Conservation (phyloP, 92 coral and sea anemone genomes). For the Epizoanthus scotinus region DNA sequence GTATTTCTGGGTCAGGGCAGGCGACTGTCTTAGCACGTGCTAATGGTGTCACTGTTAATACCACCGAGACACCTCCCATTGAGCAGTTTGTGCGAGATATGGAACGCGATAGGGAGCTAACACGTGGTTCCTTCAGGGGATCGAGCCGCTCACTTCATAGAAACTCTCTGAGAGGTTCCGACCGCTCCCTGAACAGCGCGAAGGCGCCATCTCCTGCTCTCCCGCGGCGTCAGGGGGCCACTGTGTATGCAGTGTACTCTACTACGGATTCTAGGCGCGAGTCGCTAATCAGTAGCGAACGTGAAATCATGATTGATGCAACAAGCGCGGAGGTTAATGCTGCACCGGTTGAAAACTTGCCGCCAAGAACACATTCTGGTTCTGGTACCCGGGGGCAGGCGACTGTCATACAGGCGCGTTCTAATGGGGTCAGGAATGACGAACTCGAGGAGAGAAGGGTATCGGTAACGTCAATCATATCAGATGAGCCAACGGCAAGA, state of each 20-base stretch:
- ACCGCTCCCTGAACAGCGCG: constrained; percentile 26
- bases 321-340: constrained; percentile 56
- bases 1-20: not conserved
- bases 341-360: constrained; percentile 36
- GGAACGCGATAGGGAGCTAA: constrained; percentile 35
- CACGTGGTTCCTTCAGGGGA: constrained; percentile 38
- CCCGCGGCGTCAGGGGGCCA: constrained; percentile 14
- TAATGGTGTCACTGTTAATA: not conserved
- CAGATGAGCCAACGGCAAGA: not conserved
- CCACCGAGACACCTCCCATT: constrained; percentile 19
- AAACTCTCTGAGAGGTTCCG: constrained; percentile 23
- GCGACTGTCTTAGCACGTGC: not conserved
- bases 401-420: constrained; percentile 1
- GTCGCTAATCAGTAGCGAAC: constrained; percentile 6
- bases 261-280: constrained; percentile 4
- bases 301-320: constrained; percentile 58
- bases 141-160: constrained; percentile 9
- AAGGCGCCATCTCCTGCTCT: constrained; percentile 11
- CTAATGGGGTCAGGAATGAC: not conserved
- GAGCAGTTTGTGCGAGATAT: constrained; percentile 37
- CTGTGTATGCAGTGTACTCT: constrained; percentile 32
- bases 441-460: not conserved
- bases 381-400: not conserved
- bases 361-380: not conserved
- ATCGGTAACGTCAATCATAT: not conserved